Percentiles rank a stretch among this genome's conserved stretches.
phyloP scores from a whole-genome alignment of 2,888 invertebrate species.

The Hedya salicella region DNA sequence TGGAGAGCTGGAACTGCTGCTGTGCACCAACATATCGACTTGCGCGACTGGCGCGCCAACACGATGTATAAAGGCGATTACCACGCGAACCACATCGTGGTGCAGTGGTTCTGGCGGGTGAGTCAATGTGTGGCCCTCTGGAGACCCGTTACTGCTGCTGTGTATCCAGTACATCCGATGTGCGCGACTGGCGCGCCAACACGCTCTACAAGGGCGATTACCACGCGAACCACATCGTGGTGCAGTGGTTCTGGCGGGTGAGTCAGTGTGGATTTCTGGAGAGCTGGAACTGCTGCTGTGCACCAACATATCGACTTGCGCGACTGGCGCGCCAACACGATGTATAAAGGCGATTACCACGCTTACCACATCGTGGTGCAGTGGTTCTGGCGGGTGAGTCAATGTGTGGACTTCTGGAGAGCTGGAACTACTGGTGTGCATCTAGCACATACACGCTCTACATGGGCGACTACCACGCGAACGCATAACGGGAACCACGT shows the following conservation, averaged over 20 bases:
- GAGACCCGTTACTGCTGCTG: too few relatives aligned
- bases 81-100: conserved; percentile 97
- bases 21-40: conserved; percentile 99
- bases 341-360: conserved; percentile 99
- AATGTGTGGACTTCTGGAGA: too few relatives aligned
- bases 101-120: conserved; percentile 99
- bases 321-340: conserved; percentile 98
- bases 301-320: conserved; percentile 99
- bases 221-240: conserved; percentile 89
- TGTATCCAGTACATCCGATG: too few relatives aligned
- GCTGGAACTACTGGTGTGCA: too few relatives aligned
- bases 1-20: too few relatives aligned
- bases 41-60: conserved; percentile 98
- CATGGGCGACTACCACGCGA: too few relatives aligned
- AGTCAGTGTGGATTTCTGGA: too few relatives aligned
- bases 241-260: conserved; percentile 99
- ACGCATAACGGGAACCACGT: too few relatives aligned
- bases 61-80: conserved; percentile 99
- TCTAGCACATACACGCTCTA: too few relatives aligned
- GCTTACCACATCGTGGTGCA: conserved; percentile 98
- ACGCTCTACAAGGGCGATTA: too few relatives aligned
- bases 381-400: conserved; percentile 97
- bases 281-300: conserved; percentile 99
- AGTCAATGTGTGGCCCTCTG: too few relatives aligned
- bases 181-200: conserved; percentile 98